Evolutionary conservation across 1,140 invertebrate genomes (phyloP), one percentile per base, ranked within the genome.

Genomic region (Scaptomyza pallida): DNA sequence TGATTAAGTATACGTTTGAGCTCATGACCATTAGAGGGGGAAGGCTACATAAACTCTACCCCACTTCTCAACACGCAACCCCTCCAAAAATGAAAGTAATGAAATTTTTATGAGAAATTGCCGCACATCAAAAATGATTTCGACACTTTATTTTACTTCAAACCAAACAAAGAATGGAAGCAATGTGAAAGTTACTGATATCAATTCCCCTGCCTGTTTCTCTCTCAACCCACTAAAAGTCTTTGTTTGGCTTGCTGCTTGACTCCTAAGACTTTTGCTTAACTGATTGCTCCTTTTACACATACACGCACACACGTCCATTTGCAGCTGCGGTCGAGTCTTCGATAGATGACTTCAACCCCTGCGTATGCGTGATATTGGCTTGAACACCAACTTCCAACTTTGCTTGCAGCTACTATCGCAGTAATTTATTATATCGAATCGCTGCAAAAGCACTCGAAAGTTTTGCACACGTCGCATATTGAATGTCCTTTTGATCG

Each of bases 351-450:
- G 26, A 9, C 26, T 30, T 61, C 16, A 15, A 13, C 2, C 33
- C n/a, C 26, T 35, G 50, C 57, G 48, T 62, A 54, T 62, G 48
- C 17, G 50, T 45, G 43, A 69, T 79, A 75, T 75, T 71, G 60
- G 21, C 56, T 51, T 56, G 41, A 41, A 50, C 26, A 9, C 2
- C 26, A 9, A 63, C 62, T 75, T 69, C 47, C 64, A 61, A 59
- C 61, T 77, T n/a, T 68, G 51, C 57, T 48, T 10, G 59, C 63
- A 76, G 62, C 73, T 47, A 69, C 73, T 47, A 69, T 76, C 65
- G 63, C 16, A 80, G 72, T 76, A 85, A 85, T 85, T 85, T 85
- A 85, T 85, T 85, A 85, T 68, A 77, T 80, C 80, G 64, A 86
- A 67, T 70, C 52, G 54, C 54, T 44, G 59, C 35, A 51, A 47